Percentiles rank a stretch among this genome's conserved stretches.
phyloP scores from a whole-genome alignment of 2,888 invertebrate genomes.

The Drosophila kambysellisi region DNA sequence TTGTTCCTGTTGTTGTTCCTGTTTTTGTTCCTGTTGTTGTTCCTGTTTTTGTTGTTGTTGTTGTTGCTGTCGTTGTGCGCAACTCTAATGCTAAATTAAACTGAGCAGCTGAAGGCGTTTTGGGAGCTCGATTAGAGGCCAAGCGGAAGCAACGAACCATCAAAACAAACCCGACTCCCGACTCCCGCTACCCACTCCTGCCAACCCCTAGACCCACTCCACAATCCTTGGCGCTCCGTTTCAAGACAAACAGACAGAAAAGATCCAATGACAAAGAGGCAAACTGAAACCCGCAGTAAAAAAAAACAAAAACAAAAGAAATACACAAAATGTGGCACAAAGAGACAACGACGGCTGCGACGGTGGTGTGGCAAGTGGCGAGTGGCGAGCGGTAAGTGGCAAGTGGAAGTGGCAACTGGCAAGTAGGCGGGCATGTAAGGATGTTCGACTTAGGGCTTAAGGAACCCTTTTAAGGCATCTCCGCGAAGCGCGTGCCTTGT shows the following conservation, averaged over 20 bases:
- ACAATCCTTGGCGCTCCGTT: constrained; percentile 9
- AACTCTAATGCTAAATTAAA: constrained; percentile 62
- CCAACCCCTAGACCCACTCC: too few relatives aligned
- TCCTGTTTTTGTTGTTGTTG: too few relatives aligned
- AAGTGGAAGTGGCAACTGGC: background rate
- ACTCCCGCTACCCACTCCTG: background rate
- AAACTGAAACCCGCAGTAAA: constrained; percentile 35
- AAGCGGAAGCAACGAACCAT: constrained; percentile 45
- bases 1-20: background rate
- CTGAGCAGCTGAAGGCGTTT: constrained; percentile 62
- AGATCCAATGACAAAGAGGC: constrained; percentile 52
- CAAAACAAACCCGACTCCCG: background rate
- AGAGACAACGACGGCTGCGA: constrained; percentile 28
- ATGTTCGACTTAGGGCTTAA: constrained; percentile 6
- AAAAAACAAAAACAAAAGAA: constrained; percentile 31
- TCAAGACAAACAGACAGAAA: constrained; percentile 12
- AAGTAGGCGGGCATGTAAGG: background rate
- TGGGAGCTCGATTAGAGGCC: constrained; percentile 62
- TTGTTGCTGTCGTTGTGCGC: constrained; percentile 15
- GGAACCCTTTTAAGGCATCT: constrained; percentile 46
- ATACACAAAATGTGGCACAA: constrained; percentile 37
- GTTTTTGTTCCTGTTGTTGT: background rate
- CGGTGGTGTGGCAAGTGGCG: background rate
- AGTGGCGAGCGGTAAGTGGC: background rate
- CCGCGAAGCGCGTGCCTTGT: constrained; percentile 48